These are phyloP conservation scores for Perizoma flavofasciatum DNA, from an alignment of 2,888 invertebrate species.

Conservation along the genomic window DNA sequence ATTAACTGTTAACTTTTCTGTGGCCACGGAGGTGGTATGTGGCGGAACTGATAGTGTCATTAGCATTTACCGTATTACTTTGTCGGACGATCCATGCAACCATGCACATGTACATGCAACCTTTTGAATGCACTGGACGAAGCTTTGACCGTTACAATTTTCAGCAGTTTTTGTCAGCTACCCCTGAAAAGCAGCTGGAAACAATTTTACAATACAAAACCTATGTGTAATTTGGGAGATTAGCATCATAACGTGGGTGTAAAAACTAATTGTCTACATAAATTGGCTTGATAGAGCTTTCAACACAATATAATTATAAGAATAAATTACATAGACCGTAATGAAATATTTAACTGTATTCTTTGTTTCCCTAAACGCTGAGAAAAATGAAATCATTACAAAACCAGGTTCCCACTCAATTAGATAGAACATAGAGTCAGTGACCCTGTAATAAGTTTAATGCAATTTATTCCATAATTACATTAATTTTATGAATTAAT, in stretches of 20 bases:
- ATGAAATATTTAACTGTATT: conserved; percentile 28
- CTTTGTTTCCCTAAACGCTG: conserved; percentile 33
- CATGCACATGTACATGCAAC: conserved; percentile 32
- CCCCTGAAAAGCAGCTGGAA: too few species aligned
- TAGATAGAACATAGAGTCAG: conserved; percentile 35
- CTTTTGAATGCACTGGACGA: conserved; percentile 19
- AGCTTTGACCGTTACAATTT: conserved; percentile 1
- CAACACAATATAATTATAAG: conserved; percentile 20
- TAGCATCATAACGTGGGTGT: too few species aligned
- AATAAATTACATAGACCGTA: conserved; percentile 23
- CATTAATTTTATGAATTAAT: conserved; percentile 25
- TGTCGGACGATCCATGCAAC: conserved; percentile 49
- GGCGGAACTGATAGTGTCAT: conserved; percentile 75
- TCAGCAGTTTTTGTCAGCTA: background rate
- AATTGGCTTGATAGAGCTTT: conserved; percentile 1
- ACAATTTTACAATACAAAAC: too few species aligned
- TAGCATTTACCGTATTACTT: conserved; percentile 69
- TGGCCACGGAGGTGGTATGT: conserved; percentile 52
- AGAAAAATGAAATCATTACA: conserved; percentile 34
- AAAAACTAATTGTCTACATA: background rate
- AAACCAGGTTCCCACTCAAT: conserved; percentile 39
- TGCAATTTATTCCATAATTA: conserved; percentile 19
- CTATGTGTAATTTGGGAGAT: too few species aligned
- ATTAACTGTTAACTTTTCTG: conserved; percentile 7
- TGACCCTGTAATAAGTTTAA: conserved; percentile 40